Conservation (phyloP, 2,113 vertebrate species). For the Hippoglossus stenolepis region DNA sequence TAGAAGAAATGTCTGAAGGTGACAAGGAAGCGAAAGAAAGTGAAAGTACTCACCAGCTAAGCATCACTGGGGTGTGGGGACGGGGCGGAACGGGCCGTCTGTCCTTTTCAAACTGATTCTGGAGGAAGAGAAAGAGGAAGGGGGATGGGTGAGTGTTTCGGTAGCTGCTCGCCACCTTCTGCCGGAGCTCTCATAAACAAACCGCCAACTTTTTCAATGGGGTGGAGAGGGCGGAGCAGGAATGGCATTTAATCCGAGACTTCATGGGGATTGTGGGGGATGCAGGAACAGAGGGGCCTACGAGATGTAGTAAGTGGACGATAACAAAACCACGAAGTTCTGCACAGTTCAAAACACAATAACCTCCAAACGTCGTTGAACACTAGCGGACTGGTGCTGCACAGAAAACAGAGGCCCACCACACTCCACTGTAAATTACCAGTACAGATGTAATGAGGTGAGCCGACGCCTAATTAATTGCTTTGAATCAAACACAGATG, state of each 20-base stretch:
- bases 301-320: constrained; percentile 42
- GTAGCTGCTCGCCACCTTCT: constrained; percentile 48
- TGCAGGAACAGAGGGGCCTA: neutral
- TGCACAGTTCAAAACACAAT: constrained; percentile 18
- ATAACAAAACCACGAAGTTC: constrained; percentile 47
- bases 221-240: constrained; percentile 53
- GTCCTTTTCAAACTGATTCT: constrained; percentile 74
- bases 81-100: constrained; percentile 61
- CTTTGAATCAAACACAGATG: constrained; percentile 45
- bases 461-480: constrained; percentile 22
- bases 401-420: neutral
- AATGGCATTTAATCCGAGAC: constrained; percentile 56
- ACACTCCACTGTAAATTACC: constrained; percentile 25
- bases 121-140: constrained; percentile 38
- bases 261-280: constrained; percentile 17
- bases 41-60: constrained; percentile 79
- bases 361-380: no score
- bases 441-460: constrained; percentile 31
- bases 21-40: constrained; percentile 11
- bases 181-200: constrained; percentile 78
- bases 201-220: constrained; percentile 75
- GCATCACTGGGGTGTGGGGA: constrained; percentile 77
- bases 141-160: constrained; percentile 68
- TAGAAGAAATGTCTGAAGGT: neutral
- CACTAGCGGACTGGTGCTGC: neutral